Base-by-base conservation (phyloP, 2,797 vertebrate genomes). In the Dendrocincla tyrannina region DNA sequence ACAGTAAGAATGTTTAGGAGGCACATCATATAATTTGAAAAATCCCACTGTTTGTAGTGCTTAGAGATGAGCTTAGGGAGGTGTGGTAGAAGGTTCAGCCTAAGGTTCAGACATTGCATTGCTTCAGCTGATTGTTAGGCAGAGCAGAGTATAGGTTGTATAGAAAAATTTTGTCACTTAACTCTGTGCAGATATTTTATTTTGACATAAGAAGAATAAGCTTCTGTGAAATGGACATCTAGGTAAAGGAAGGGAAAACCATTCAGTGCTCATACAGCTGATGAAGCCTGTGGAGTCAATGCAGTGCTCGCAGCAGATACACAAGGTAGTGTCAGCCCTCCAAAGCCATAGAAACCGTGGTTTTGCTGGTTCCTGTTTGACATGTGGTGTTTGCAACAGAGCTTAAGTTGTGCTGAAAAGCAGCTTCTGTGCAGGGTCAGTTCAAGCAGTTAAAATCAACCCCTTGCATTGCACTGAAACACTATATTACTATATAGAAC, bases 331-430 rank as follows among this genome's bases (percentile, higher is more conserved):
- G 4, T 69, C 33, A 82, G 37, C 53, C 52, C 42, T 79, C 46
- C 46, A 46, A 62, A 46, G 11, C 33, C 15, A 32, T 5, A n/a
- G 33, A 53, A 70, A 46, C 76, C 44, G 33, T 41, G 55, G 11
- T 30, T 94, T 91, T 85, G 14, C 56, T 70, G 80, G 25, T 90
- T 84, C 60, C 72, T 83, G 56, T 93, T 89, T 4, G 18, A 37
- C 3, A 1, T 53, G 20, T 25, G 18, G 14, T n/a, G 7, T 68
- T 91, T 92, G 85, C 68, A 83, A 23, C 20, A 55, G 39, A 87
- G 56, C 22, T 66, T 25, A 17, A 78, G 10, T 41, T 78, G 80
- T 27, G 13, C 39, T 58, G 47, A 75, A 76, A 88, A 72, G 2
- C 62, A 88, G 6, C 32, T 62, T 32, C 44, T 69, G 0, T 41